A percentile compares a stretch with the other conserved stretches of the same genome.
Evolutionary conservation across 1,140 invertebrate species (phyloP).

Genomic region (Drosophila tsacasi): DNA sequence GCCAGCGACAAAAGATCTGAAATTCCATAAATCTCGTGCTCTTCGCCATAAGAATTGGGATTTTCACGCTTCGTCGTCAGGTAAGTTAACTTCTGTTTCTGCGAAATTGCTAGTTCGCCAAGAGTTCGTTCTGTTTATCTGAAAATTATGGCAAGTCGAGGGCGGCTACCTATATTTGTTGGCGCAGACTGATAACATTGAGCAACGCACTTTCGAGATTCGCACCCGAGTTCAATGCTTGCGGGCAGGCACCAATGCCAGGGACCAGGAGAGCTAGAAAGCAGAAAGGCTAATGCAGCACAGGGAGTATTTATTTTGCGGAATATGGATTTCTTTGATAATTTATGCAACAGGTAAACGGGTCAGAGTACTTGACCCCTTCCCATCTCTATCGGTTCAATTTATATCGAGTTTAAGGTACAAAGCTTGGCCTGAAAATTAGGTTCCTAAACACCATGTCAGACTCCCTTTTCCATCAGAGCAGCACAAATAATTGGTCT

Average conservation of each 20-base stretch:
- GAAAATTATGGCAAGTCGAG: not conserved
- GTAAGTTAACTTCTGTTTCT: constrained; percentile 21
- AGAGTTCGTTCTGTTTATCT: constrained; percentile 3
- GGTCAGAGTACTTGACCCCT: not conserved
- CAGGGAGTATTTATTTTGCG: constrained; percentile 4
- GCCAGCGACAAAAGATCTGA: constrained; percentile 5
- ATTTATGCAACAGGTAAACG: constrained; percentile 49
- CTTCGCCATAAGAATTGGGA: constrained; percentile 3
- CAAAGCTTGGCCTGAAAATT: not conserved
- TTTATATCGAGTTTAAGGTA: not conserved
- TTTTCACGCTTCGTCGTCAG: not conserved
- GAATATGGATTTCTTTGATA: constrained; percentile 12
- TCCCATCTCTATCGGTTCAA: not conserved
- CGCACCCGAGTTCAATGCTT: constrained; percentile 15
- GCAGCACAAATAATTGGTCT: not conserved
- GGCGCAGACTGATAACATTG: constrained; percentile 17
- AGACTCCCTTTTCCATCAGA: not conserved
- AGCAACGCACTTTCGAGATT: not conserved
- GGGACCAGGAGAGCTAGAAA: not conserved
- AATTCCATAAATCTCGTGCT: not conserved
- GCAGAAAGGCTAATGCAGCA: not conserved
- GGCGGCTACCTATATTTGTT: constrained; percentile 1
- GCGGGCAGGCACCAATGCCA: not conserved
- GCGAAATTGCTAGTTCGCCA: not conserved
- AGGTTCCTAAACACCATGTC: not conserved